Conservation (phyloP, 2,113 vertebrate genomes). For the pig (Sus scrofa) region T2T-Sscrofa CM000812.6:173421501-173422000, state of each 20-base stretch:
- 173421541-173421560: not conserved
- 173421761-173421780: no score
- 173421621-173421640: not conserved
- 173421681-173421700: not conserved
- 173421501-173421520: not conserved
- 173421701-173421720: not conserved
- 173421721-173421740: not conserved
- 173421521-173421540: not conserved
- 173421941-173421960: not conserved
- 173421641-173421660: not conserved
- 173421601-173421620: not conserved
- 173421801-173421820: not conserved
- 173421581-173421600: not conserved
- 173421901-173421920: not conserved
- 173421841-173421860: rapidly evolving
- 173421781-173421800: not conserved
- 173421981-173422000: not conserved
- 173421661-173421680: not conserved
- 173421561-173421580: not conserved
- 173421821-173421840: not conserved
- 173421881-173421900: not conserved
- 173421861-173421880: not conserved
- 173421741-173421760: not conserved
- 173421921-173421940: not conserved
- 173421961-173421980: not conserved